Conservation (phyloP, 2,113 vertebrate genomes). For the Brachyhypopomus gauderio region DNA sequence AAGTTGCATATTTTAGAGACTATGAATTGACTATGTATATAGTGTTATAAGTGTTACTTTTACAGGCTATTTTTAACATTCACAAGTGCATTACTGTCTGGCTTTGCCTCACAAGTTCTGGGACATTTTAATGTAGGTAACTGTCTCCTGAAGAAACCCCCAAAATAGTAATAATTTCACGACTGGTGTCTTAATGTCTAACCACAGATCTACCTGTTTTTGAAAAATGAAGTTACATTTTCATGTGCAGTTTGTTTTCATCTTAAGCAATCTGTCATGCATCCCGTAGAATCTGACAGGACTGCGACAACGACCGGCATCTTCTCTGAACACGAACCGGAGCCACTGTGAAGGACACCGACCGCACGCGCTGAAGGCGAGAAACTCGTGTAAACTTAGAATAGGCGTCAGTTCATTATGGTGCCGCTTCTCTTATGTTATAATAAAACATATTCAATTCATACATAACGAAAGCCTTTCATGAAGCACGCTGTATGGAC, state of each 20-base stretch:
- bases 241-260: not conserved
- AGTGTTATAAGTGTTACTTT: no score
- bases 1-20: no score
- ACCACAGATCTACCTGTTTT: no score
- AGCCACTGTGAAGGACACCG: constrained; percentile 61
- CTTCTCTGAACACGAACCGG: constrained; percentile 63
- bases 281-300: constrained; percentile 69
- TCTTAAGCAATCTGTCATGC: constrained; percentile 61
- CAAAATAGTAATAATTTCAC: no score
- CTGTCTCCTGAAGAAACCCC: not conserved
- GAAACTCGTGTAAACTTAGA: constrained; percentile 26
- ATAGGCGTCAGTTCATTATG: not conserved
- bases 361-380: constrained; percentile 36
- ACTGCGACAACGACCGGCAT: constrained; percentile 78
- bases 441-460: not conserved
- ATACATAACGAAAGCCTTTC: not conserved
- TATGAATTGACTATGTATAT: no score
- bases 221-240: not conserved
- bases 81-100: no score
- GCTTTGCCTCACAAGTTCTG: no score
- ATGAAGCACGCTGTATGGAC: not conserved
- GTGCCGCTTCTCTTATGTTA: not conserved
- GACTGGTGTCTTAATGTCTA: no score
- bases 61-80: no score
- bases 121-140: not conserved